phyloP scores from a whole-genome alignment of 2,797 vertebrate genomes.

The Coregonus sp. region DNA sequence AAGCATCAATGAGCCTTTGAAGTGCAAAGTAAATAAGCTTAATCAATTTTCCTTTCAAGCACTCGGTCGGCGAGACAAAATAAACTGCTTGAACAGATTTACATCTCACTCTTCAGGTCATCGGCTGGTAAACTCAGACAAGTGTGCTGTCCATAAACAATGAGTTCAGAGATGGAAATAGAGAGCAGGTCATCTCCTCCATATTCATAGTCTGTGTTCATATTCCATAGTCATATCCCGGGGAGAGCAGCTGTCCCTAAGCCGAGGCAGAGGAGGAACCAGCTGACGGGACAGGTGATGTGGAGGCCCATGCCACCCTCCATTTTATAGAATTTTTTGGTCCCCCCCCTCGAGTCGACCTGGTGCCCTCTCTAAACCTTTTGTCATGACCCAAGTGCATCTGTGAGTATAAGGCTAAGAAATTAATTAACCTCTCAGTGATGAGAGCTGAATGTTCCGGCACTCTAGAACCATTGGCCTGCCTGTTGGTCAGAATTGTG shows the following conservation, averaged over 20 bases:
- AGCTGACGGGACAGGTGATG: not conserved
- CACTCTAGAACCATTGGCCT: too few species aligned
- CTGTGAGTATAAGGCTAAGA: too few species aligned
- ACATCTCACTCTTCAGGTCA: not conserved
- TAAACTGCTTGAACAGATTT: not conserved
- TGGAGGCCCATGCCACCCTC: not conserved
- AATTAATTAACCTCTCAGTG: too few species aligned
- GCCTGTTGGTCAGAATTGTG: too few species aligned
- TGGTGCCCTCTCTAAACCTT: too few species aligned
- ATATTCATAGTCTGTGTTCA: not conserved
- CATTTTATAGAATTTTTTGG: too few species aligned
- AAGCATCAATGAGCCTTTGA: slow-evolving; percentile 5
- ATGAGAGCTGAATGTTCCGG: too few species aligned
- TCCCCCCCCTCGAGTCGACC: too few species aligned
- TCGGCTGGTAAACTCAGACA: not conserved
- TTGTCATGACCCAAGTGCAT: too few species aligned
- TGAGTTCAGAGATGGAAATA: too few species aligned
- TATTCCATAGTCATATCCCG: not conserved
- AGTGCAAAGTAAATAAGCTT: not conserved
- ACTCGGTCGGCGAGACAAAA: not conserved
- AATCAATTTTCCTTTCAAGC: not conserved
- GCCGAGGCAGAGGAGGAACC: not conserved
- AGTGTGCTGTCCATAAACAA: not conserved
- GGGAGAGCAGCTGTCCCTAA: not conserved
- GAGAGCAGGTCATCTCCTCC: not conserved